Percentiles rank a stretch among this genome's conserved stretches.
phyloP scores from a whole-genome alignment of 1,140 invertebrate species.

The Homarus americanus region DNA sequence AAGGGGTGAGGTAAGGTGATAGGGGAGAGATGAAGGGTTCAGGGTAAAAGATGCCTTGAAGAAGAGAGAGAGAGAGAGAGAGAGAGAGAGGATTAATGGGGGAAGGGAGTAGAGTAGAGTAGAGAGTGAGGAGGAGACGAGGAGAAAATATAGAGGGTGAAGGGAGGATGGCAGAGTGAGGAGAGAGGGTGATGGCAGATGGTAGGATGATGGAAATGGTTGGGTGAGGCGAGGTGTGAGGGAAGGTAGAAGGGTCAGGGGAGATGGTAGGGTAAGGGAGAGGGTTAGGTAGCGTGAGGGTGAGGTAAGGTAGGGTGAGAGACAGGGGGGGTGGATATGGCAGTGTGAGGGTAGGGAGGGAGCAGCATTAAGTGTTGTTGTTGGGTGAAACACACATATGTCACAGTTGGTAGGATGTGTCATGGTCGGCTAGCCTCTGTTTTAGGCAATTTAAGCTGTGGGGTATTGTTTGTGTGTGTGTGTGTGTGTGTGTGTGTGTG shows the following conservation, averaged over 20 bases:
- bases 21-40: background rate
- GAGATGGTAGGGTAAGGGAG: background rate
- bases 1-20: background rate
- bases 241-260: background rate
- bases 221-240: background rate
- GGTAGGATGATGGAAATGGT: background rate
- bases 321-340: too few relatives aligned
- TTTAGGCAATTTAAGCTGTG: too few relatives aligned
- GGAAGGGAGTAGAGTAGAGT: background rate
- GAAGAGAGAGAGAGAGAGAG: conserved; percentile 19
- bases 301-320: too few relatives aligned
- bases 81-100: background rate
- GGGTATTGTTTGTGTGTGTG: too few relatives aligned
- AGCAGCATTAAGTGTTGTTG: too few relatives aligned
- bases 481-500: too few relatives aligned
- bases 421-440: too few relatives aligned
- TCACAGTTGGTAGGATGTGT: too few relatives aligned
- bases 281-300: too few relatives aligned
- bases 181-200: background rate
- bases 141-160: background rate
- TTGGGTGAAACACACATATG: too few relatives aligned
- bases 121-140: background rate
- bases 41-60: background rate
- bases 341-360: too few relatives aligned
- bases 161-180: background rate